phyloP scores from a whole-genome alignment of 2,888 invertebrate species.

The Laspeyria flexula region DNA sequence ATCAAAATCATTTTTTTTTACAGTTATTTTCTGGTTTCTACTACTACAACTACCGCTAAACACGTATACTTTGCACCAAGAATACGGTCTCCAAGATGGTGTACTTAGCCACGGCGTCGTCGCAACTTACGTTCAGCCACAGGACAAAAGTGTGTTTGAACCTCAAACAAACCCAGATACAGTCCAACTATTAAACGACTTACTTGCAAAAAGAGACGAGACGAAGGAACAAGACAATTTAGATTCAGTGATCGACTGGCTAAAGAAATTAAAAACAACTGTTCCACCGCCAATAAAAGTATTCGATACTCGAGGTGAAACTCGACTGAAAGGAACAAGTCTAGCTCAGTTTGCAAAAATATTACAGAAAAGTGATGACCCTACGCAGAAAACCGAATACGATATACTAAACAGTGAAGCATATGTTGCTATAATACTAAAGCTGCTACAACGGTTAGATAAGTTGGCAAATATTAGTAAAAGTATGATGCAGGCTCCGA shows the following conservation, averaged over 20 bases:
- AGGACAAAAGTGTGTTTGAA: not conserved
- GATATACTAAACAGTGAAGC: not conserved
- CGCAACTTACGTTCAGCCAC: not conserved
- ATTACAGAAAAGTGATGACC: not conserved
- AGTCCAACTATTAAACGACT: not conserved
- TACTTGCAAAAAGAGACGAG: not conserved
- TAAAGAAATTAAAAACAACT: not conserved
- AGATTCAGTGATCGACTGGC: conserved; percentile 1
- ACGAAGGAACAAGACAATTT: conserved; percentile 36
- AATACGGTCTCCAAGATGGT: not conserved
- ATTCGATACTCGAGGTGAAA: not conserved
- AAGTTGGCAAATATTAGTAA: not conserved
- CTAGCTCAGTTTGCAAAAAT: not conserved
- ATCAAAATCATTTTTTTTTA: no score
- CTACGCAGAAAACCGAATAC: not conserved
- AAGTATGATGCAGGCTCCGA: not conserved
- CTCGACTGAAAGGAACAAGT: not conserved
- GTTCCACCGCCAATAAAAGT: not conserved
- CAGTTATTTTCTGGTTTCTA: not conserved
- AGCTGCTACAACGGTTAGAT: not conserved
- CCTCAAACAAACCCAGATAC: not conserved
- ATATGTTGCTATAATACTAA: not conserved
- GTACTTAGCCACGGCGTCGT: not conserved
- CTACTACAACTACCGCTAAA: not conserved
- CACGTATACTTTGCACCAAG: not conserved